Conservation (phyloP, 2,113 vertebrate genomes). For the Alligator mississippiensis region DNA sequence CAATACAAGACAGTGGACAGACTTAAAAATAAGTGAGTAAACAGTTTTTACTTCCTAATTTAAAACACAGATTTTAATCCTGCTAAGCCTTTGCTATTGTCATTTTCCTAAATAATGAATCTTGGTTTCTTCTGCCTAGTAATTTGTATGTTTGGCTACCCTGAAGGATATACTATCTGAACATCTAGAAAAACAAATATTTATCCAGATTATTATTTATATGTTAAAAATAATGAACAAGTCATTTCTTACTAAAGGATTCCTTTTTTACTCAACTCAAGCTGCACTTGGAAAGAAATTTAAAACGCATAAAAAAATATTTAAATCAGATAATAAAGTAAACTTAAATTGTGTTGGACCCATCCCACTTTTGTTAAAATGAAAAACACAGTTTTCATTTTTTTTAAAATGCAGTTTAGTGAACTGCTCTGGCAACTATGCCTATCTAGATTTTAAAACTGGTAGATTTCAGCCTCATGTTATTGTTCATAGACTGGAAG, state of each 20-base stretch:
- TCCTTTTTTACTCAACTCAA: neutral
- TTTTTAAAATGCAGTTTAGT: neutral
- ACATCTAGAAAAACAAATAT: neutral
- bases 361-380: neutral
- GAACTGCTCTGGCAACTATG: fast-evolving
- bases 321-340: too few relatives aligned
- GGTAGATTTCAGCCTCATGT: neutral
- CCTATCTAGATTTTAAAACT: neutral
- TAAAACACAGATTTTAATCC: neutral
- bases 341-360: too few relatives aligned
- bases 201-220: neutral
- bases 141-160: neutral
- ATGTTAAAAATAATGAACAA: too few relatives aligned
- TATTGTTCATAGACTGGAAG: neutral
- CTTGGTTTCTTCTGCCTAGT: neutral
- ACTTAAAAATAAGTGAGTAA: neutral
- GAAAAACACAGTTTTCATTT: neutral
- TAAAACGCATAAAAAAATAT: too few relatives aligned
- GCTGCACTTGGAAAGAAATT: neutral
- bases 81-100: neutral
- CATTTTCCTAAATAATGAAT: neutral
- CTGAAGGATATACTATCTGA: fast-evolving
- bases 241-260: neutral
- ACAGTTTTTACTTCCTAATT: neutral
- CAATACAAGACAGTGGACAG: neutral